These are phyloP conservation scores for Lepus americanus DNA, from an alignment of 2,113 vertebrate genomes.

Conservation along the genomic window DNA sequence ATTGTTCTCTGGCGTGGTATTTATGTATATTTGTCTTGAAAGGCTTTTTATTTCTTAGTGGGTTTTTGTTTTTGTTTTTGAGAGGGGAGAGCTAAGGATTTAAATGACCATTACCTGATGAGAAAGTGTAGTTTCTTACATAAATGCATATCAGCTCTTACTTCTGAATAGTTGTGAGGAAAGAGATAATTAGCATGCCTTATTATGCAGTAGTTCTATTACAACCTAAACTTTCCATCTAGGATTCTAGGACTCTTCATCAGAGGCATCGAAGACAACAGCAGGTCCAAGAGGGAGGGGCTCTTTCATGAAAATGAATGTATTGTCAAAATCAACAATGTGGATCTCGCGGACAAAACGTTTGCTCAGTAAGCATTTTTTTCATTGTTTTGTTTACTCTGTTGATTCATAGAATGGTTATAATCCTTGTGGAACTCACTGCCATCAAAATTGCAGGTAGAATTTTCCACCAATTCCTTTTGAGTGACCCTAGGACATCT, in stretches of 20 bases:
- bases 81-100: background rate
- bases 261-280: slow-evolving; percentile 95
- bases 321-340: slow-evolving; percentile 95
- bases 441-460: slow-evolving; percentile 24
- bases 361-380: slow-evolving; percentile 94
- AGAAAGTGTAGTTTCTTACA: slow-evolving; percentile 53
- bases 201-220: slow-evolving; percentile 56
- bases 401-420: slow-evolving; percentile 58
- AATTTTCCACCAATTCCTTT: slow-evolving; percentile 57
- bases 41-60: background rate
- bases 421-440: slow-evolving; percentile 61
- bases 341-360: slow-evolving; percentile 94
- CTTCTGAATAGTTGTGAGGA: slow-evolving; percentile 66
- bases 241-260: slow-evolving; percentile 96
- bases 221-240: slow-evolving; percentile 59
- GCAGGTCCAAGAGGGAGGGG: slow-evolving; percentile 93
- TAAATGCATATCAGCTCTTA: slow-evolving; percentile 51
- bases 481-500: slow-evolving; percentile 29
- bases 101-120: slow-evolving; percentile 32
- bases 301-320: slow-evolving; percentile 96
- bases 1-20: background rate
- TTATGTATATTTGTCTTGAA: slow-evolving; percentile 38
- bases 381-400: slow-evolving; percentile 55
- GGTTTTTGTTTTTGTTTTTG: slow-evolving; percentile 16
- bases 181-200: slow-evolving; percentile 32